Evolutionary conservation across 2,888 invertebrate genomes (phyloP), one percentile per base, ranked within the genome.

Genomic region (Megamerina dolium): DNA sequence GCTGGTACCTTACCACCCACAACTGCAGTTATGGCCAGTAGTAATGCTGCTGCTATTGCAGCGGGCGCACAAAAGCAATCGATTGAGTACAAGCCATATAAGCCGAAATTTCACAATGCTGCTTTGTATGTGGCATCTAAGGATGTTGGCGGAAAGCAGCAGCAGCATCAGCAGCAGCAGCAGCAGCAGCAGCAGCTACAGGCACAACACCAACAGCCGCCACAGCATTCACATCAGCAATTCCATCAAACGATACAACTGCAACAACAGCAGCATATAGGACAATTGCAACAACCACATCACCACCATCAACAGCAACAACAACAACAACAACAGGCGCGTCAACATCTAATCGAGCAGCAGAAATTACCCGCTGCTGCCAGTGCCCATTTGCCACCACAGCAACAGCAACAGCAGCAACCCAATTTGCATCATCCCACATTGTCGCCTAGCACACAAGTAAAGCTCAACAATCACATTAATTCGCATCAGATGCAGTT

Each of bases 81-180:
- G 21, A 56, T 64, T n/a, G 67, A 68, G 63, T 75, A 61, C 71
- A 79, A 75, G 63, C 78, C 65, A 76, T 85, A 85, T 60, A 85
- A 85, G 68, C 85, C 85, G 44, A 85, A 85, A 72, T 86, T 85
- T 63, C 80, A 80, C 54, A 82, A 82, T 64, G 81, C 80, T 51
- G 73, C 77, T 19, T 68, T 77, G 51, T 79, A 79, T 49, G 60
- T 54, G 19, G 55, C 64, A 45, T 48, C 61, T 44, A 58, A 56
- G 41, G 59, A 59, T 14, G 50, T 41, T 9, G 50, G 53, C 39
- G 36, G 50, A 44, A 26, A 45, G 37, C 36, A 43, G 12, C 42
- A 51, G 48, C 41, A 23, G 39, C 53, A 46, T 43, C 51, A 44
- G 35, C 47, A 47, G 26, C 50, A 43, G 20, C 52, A 38, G 8